Conservation (phyloP, 92 coral and sea anemone species). For the Umimayanthus chanpuru region DNA sequence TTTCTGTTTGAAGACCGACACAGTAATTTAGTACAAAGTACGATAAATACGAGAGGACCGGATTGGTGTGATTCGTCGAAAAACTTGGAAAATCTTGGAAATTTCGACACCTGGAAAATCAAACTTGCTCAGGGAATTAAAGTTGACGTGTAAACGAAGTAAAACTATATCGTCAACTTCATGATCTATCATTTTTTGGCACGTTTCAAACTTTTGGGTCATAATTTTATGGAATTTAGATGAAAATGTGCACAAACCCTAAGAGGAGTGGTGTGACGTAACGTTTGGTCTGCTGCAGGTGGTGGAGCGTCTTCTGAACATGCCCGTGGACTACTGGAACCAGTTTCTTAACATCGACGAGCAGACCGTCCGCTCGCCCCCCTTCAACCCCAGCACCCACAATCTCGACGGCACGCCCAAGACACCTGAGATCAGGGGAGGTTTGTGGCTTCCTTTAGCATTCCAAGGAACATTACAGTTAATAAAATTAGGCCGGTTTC, state of each 20-base stretch:
- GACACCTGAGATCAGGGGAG: constrained; percentile 88
- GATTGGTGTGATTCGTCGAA: too few relatives aligned
- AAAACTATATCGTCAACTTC: too few relatives aligned
- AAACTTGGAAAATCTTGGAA: too few relatives aligned
- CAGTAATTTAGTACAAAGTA: too few relatives aligned
- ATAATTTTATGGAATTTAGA: too few relatives aligned
- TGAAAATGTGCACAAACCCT: neutral
- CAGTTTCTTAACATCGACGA: constrained; percentile 76
- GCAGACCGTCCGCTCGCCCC: constrained; percentile 91
- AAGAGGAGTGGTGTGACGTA: neutral
- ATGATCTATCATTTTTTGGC: too few relatives aligned
- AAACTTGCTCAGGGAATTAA: too few relatives aligned
- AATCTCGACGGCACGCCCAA: constrained; percentile 85
- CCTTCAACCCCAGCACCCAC: constrained; percentile 89
- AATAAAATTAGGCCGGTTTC: neutral
- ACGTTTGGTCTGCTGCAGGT: constrained; percentile 45
- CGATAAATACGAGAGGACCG: too few relatives aligned
- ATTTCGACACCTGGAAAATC: too few relatives aligned
- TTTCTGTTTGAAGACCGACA: too few relatives aligned
- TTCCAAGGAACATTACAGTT: neutral
- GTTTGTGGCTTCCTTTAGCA: constrained; percentile 30
- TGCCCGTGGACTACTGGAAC: constrained; percentile 98
- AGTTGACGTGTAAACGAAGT: too few relatives aligned
- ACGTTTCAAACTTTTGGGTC: too few relatives aligned
- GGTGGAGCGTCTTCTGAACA: constrained; percentile 69